phyloP scores from a whole-genome alignment of 2,113 vertebrate species.

The Ophiodon elongatus region DNA sequence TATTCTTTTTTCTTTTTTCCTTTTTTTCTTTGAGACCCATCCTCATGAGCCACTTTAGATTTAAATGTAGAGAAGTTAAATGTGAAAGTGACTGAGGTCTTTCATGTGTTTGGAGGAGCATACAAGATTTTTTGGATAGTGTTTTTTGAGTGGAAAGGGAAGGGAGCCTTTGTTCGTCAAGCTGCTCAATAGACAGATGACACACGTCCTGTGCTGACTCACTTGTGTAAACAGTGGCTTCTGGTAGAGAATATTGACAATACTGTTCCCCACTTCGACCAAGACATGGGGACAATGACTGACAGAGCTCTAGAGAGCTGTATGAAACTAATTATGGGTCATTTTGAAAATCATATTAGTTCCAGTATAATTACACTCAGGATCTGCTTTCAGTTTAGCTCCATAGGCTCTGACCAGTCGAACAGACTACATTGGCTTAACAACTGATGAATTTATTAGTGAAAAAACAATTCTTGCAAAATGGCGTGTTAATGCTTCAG shows the following conservation, averaged over 20 bases:
- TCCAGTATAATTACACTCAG: constrained; percentile 71
- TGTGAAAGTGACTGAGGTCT: not conserved
- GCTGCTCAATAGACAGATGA: not conserved
- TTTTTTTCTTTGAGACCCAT: not conserved
- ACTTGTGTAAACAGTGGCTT: constrained; percentile 2
- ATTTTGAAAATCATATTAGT: constrained; percentile 77
- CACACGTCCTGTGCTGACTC: not conserved
- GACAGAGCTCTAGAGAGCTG: constrained; percentile 52
- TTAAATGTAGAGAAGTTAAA: not conserved
- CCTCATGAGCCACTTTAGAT: not conserved
- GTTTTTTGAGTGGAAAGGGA: not conserved
- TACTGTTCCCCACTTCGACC: constrained; percentile 34
- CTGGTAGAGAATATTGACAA: constrained; percentile 27
- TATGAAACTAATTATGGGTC: constrained; percentile 68
- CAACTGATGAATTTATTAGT: constrained; percentile 38
- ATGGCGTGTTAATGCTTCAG: not conserved
- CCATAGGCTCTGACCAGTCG: constrained; percentile 37
- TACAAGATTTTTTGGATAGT: not conserved
- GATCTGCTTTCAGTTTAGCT: constrained; percentile 55
- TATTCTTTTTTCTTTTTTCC: not conserved
- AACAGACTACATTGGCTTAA: constrained; percentile 31
- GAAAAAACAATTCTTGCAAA: not conserved
- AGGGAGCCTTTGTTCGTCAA: not conserved
- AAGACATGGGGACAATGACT: constrained; percentile 50
- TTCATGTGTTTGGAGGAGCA: not conserved